Base-by-base conservation (phyloP, 2,888 invertebrate species). In the Crocallis elinguaria region DNA sequence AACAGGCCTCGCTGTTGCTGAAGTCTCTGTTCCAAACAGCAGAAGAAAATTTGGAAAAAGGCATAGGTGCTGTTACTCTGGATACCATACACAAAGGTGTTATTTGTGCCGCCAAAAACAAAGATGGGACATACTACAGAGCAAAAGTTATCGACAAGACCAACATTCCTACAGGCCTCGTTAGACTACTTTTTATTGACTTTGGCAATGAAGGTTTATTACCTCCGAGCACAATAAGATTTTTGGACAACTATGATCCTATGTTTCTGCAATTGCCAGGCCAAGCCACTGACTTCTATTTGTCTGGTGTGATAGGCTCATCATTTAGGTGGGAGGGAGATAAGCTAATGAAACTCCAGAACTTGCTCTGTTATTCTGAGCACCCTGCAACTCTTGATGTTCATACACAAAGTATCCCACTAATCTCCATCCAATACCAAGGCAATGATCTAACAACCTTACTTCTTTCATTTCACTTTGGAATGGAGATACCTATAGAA, bases 161-260 rank as follows among this genome's bases (percentile, higher is more conserved):
- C 12, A 88, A 76, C 66, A 67, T 93, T 37, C 71, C 84, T 2
- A 89, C 90, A 54, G 93, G 93, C 13, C 81, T 92, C 45, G 92
- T 95, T 39, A 92, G 94, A 62, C 93, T 95, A n/a, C 92, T 93
- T 50, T 95, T 95, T 64, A 90, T 95, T 23, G 95, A 95, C 73
- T 94, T 93, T 67, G 95, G 95, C 35, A 94, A 94, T 69, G 91
- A 88, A 61, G 94, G 94, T 64, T 76, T 92, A 9, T 92, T 96
- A 49, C 92, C 93, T 13, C 75, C 93, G 43, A 90, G 87, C 30
- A 93, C 93, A 54, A 91, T 95, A 36, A 83, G 95, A 69, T 85
- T 93, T 33, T 74, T 94, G 50, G 92, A 93, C 37, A 84, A 74
- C 33, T 92, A 93, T 69, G 85, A 87, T 42, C 92, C 93, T 9